phyloP scores from a whole-genome alignment of 2,888 invertebrate genomes.

The Parnassius glacialis region DNA sequence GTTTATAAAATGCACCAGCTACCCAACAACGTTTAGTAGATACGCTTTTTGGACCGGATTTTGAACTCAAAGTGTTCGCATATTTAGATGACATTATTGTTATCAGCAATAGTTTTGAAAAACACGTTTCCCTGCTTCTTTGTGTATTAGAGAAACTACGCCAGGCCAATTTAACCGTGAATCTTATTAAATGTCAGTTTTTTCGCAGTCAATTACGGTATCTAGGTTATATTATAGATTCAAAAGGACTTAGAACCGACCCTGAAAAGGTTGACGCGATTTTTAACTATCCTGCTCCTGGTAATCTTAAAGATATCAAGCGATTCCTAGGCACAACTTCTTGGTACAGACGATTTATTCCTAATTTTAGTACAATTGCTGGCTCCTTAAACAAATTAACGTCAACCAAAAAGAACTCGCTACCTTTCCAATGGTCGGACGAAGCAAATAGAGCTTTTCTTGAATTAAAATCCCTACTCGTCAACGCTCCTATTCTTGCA shows the following conservation, averaged over 20 bases:
- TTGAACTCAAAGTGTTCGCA: too few species aligned
- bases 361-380: conserved; percentile 21
- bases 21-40: too few species aligned
- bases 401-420: too few species aligned
- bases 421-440: too few species aligned
- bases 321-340: conserved; percentile 35
- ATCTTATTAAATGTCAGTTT: conserved; percentile 34
- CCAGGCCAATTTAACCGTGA: conserved; percentile 28
- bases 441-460: conserved; percentile 30
- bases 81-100: conserved; percentile 34
- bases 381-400: conserved; percentile 17
- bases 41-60: too few species aligned
- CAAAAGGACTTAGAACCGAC: conserved; percentile 32
- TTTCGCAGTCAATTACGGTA: conserved; percentile 27
- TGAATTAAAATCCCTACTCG: conserved; percentile 27
- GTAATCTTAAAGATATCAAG: conserved; percentile 9
- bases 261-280: conserved; percentile 34
- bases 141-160: conserved; percentile 21
- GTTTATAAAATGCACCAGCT: too few species aligned
- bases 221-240: conserved; percentile 21
- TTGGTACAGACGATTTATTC: conserved; percentile 36
- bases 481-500: conserved; percentile 27
- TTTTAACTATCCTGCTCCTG: conserved; percentile 32
- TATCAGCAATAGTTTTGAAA: conserved; percentile 12
- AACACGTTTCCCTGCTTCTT: too few species aligned